phyloP scores from a whole-genome alignment of 2,113 vertebrate genomes.

The Peromyscus polionotus region DNA sequence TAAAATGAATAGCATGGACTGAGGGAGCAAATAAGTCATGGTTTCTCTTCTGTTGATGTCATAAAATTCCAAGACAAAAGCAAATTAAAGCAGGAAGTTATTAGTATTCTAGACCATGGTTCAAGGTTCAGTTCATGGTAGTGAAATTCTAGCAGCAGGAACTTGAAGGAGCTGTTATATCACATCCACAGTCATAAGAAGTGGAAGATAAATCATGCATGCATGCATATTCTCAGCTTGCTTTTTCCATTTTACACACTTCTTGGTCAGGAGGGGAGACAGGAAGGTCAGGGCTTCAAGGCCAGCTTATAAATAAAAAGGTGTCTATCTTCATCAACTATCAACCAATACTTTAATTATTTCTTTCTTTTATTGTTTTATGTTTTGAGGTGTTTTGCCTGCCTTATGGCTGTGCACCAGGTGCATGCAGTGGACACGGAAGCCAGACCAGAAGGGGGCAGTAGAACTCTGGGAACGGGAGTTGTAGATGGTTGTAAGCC shows the following conservation, averaged over 20 bases:
- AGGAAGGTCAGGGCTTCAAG: neutral
- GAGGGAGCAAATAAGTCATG: no score
- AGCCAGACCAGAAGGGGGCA: neutral
- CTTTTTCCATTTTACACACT: neutral
- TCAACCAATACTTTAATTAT: neutral
- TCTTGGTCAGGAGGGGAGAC: neutral
- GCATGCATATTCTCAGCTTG: neutral
- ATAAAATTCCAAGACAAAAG: neutral
- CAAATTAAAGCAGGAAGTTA: neutral
- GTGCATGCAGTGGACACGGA: neutral
- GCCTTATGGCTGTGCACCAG: neutral
- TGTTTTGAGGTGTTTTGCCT: neutral
- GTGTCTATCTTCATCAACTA: neutral
- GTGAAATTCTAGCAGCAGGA: neutral
- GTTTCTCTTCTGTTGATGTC: neutral
- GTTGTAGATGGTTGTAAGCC: neutral
- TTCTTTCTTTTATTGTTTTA: neutral
- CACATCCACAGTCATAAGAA: neutral
- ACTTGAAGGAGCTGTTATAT: neutral
- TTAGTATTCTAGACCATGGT: neutral
- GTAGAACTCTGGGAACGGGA: neutral
- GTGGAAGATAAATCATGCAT: neutral
- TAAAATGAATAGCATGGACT: neutral
- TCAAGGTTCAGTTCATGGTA: no score
- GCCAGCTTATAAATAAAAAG: neutral